Evolutionary conservation across 2,797 vertebrate species (phyloP).

Genomic region (Picus viridis): DNA sequence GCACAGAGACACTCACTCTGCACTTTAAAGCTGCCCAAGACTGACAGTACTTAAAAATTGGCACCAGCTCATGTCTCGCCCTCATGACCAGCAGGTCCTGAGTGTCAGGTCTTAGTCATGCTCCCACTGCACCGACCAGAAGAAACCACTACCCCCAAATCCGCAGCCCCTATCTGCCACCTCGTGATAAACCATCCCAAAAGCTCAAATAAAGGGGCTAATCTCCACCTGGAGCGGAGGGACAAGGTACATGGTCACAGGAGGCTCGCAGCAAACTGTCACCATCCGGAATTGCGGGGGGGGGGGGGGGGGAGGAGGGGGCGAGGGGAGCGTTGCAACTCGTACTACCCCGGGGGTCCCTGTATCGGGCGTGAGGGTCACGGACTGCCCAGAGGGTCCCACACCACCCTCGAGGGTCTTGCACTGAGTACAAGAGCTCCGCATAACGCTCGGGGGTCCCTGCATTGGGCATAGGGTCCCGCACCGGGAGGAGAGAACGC

Average conservation of each 20-base stretch:
- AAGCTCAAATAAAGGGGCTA: neutral
- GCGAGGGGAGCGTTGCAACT: neutral
- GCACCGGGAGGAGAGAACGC: neutral
- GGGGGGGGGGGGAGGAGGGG: neutral
- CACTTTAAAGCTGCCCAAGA: neutral
- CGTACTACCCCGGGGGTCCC: neutral
- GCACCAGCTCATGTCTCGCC: neutral
- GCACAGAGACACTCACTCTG: neutral
- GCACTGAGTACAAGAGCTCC: too few relatives aligned
- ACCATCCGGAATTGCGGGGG: too few relatives aligned
- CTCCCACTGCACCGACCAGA: neutral
- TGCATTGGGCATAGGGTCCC: neutral
- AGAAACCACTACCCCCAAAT: neutral
- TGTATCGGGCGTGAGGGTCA: neutral
- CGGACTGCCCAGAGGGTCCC: too few relatives aligned
- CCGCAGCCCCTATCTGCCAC: neutral
- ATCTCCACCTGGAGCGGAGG: neutral
- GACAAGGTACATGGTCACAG: accelerated
- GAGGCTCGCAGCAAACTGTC: accelerated
- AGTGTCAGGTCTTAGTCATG: neutral
- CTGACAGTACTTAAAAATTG: neutral
- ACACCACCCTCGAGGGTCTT: too few relatives aligned
- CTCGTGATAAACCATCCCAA: accelerated
- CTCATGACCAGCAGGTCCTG: neutral
- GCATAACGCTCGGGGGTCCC: neutral